Conservation (phyloP, 2,797 vertebrate genomes). For the Pogonophryne albipinna region DNA sequence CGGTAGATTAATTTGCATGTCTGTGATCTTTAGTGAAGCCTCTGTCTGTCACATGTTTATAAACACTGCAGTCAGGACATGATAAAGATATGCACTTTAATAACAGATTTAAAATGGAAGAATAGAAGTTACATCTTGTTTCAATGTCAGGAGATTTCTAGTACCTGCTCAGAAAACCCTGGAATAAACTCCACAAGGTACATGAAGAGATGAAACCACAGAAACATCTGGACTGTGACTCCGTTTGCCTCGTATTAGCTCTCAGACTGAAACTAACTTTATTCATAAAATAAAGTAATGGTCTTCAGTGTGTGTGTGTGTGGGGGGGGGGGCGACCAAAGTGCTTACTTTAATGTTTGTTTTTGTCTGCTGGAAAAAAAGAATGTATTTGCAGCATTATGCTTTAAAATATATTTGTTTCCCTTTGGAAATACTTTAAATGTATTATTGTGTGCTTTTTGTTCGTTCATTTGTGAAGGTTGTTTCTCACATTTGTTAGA, state of each 20-base stretch:
- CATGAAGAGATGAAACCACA: slow-evolving; percentile 34
- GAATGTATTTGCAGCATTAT: slow-evolving; percentile 85
- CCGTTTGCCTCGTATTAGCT: slow-evolving; percentile 33
- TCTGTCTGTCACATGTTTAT: slow-evolving; percentile 79
- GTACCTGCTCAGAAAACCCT: slow-evolving; percentile 23
- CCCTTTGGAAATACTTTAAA: slow-evolving; percentile 69
- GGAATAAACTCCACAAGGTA: slow-evolving; percentile 37
- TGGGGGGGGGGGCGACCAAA: slow-evolving; percentile 91
- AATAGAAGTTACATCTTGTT: slow-evolving; percentile 62
- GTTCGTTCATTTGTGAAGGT: slow-evolving; percentile 59
- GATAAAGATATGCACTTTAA: slow-evolving; percentile 91
- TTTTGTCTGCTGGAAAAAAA: slow-evolving; percentile 78
- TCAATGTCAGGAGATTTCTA: slow-evolving; percentile 52
- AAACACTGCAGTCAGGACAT: slow-evolving; percentile 79
- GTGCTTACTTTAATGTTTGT: slow-evolving; percentile 85
- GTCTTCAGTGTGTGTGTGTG: slow-evolving; percentile 74
- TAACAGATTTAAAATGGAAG: slow-evolving; percentile 45
- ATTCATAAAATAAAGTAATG: slow-evolving; percentile 42
- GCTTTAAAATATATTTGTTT: slow-evolving; percentile 81
- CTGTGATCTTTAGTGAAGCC: background rate
- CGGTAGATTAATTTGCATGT: background rate
- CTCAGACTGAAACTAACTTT: slow-evolving; percentile 11
- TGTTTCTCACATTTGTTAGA: slow-evolving; percentile 46
- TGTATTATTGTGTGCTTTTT: slow-evolving; percentile 48
- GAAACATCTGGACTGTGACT: slow-evolving; percentile 24